Base-by-base conservation (phyloP, 1,140 invertebrate genomes). In the Eriocheir sinensis region DNA sequence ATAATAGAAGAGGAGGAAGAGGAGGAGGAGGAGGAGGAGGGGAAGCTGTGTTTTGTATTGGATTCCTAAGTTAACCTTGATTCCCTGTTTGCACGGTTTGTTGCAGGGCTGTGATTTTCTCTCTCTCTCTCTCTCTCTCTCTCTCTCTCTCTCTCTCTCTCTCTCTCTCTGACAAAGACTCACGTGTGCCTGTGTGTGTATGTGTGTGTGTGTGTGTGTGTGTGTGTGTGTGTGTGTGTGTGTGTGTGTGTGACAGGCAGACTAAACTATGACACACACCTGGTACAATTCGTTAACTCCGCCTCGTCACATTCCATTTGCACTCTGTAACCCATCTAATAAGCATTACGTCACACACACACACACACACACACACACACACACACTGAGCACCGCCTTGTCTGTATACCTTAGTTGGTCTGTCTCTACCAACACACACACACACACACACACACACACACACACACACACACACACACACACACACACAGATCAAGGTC, bases 401-500 rank as follows among this genome's bases (percentile, higher is more conserved):
- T n/a, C n/a, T n/a, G n/a, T n/a, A n/a, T n/a, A n/a, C n/a, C n/a
- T n/a, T n/a, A n/a, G n/a, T n/a, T n/a, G n/a, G n/a, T n/a, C n/a
- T n/a, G n/a, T n/a, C n/a, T n/a, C n/a, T n/a, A n/a, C n/a, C n/a
- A n/a, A n/a, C n/a, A n/a, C n/a, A n/a, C n/a, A 48, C 44, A 48
- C 44, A 48, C 44, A 48, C 44, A 72, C 21, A 27, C 21, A 72
- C 27, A 72, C 60, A 72, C 60, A n/a, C 17, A 72, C 60, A 72
- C 21, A n/a, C 17, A 72, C 60, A 72, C 60, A n/a, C 60, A 72
- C 60, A 72, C 60, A 72, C 60, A 72, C 60, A 72, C 60, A n/a
- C 60, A 72, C 60, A 72, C 60, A 72, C 60, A 72, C 60, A 72
- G n/a, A n/a, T n/a, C n/a, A n/a, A n/a, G n/a, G n/a, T n/a, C 60